Conservation (phyloP, 2,113 vertebrate genomes). For the Osmerus mordax region DNA sequence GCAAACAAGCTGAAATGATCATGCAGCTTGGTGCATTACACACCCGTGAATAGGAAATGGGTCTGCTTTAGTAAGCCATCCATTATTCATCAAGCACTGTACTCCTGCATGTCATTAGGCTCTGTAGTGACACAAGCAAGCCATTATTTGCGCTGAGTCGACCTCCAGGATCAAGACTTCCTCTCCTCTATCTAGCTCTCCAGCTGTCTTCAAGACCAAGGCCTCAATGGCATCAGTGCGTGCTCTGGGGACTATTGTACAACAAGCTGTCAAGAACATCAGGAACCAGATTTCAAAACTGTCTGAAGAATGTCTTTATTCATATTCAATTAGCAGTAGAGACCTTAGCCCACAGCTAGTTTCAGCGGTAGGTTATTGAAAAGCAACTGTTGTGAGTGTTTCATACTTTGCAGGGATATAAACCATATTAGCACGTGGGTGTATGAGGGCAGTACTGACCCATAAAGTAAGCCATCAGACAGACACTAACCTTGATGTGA, state of each 20-base stretch:
- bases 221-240: not conserved
- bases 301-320: too few species aligned
- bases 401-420: too few species aligned
- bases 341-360: too few species aligned
- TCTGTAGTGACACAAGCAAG: not conserved
- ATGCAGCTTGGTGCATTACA: not conserved
- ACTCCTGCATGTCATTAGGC: not conserved
- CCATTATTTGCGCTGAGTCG: not conserved
- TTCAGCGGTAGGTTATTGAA: too few species aligned
- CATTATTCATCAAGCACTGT: slow-evolving; percentile 4
- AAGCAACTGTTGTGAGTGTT: too few species aligned
- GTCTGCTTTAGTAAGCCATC: not conserved
- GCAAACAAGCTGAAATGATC: not conserved
- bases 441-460: too few species aligned
- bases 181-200: not conserved
- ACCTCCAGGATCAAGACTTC: not conserved
- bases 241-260: not conserved
- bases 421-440: too few species aligned
- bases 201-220: not conserved
- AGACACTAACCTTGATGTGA: slow-evolving; percentile 3
- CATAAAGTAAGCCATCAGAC: slow-evolving; percentile 1
- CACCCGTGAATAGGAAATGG: not conserved
- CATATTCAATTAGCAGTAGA: too few species aligned
- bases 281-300: too few species aligned
- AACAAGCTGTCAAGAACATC: too few species aligned